Evolutionary conservation across 2,113 vertebrate species (phyloP).

Genomic region (Nipponia nippon): DNA sequence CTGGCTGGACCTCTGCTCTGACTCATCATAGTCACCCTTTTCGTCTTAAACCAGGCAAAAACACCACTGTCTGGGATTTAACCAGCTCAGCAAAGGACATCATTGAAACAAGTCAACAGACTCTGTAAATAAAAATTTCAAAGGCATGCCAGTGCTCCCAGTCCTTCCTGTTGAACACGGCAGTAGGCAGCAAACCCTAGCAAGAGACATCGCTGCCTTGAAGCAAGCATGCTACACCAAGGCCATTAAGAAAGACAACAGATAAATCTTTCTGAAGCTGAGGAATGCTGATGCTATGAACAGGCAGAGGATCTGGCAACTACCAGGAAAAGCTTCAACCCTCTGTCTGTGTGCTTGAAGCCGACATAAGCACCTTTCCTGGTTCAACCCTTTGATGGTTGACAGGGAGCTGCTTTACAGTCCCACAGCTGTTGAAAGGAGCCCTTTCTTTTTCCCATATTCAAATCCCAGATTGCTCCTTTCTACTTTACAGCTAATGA

Average conservation of each 20-base stretch:
- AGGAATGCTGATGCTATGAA: not conserved
- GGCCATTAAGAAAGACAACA: not conserved
- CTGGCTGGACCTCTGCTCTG: not conserved
- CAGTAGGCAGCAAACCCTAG: not conserved
- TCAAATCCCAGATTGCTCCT: not conserved
- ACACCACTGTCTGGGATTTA: not conserved
- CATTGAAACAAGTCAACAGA: not conserved
- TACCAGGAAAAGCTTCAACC: not conserved
- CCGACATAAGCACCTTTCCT: not conserved
- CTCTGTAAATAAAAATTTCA: not conserved
- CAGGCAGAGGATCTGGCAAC: not conserved
- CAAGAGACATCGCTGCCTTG: not conserved
- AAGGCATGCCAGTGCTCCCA: not conserved
- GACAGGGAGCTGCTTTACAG: not conserved
- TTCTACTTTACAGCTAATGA: not conserved
- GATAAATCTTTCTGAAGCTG: not conserved
- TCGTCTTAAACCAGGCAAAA: not conserved
- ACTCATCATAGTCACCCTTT: not conserved
- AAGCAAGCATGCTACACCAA: not conserved
- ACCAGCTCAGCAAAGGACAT: not conserved
- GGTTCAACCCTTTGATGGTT: slow-evolving; percentile 12
- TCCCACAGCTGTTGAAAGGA: not conserved
- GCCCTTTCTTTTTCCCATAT: not conserved
- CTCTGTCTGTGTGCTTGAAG: not conserved
- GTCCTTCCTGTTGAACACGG: not conserved